Evolutionary conservation across 92 coral and sea anemone species (phyloP).

Genomic region (Epizoanthus ramosus): DNA sequence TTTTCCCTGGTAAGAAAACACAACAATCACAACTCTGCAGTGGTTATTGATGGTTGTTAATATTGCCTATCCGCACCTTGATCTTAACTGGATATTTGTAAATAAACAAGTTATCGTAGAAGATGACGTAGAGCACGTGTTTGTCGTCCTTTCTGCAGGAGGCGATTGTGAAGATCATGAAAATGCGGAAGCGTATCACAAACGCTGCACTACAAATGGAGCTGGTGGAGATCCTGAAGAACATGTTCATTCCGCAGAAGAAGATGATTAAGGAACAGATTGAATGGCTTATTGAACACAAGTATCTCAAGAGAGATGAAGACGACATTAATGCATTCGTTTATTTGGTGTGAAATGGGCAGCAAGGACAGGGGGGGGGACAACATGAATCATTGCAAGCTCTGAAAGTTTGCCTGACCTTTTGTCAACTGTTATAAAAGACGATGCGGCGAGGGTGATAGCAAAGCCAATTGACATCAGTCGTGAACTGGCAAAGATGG

Average conservation of each 20-base stretch:
- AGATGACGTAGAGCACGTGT: not conserved
- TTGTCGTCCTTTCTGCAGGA: constrained; percentile 60
- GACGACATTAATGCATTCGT: constrained; percentile 89
- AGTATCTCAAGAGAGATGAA: constrained; percentile 91
- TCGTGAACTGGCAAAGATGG: no score
- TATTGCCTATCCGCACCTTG: no score
- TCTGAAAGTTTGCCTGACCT: no score
- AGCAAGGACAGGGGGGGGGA: not conserved
- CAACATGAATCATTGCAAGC: no score
- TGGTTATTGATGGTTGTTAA: no score
- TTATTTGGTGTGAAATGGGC: constrained; percentile 66
- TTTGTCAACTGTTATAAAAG: no score
- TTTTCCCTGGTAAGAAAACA: no score
- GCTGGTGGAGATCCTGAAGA: constrained; percentile 95
- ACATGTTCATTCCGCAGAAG: constrained; percentile 99
- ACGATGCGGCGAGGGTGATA: no score
- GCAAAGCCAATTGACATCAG: no score
- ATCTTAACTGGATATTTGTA: no score
- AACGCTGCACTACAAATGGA: constrained; percentile 97
- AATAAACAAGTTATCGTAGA: not conserved
- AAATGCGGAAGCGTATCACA: constrained; percentile 91
- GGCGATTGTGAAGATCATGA: constrained; percentile 97
- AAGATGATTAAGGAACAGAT: constrained; percentile 98
- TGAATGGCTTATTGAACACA: constrained; percentile 98
- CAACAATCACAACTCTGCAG: no score